Percentiles rank a stretch among this genome's conserved stretches.
Evolutionary conservation across 2,113 vertebrate species (phyloP).

Genomic region (Dinomys branickii): DNA sequence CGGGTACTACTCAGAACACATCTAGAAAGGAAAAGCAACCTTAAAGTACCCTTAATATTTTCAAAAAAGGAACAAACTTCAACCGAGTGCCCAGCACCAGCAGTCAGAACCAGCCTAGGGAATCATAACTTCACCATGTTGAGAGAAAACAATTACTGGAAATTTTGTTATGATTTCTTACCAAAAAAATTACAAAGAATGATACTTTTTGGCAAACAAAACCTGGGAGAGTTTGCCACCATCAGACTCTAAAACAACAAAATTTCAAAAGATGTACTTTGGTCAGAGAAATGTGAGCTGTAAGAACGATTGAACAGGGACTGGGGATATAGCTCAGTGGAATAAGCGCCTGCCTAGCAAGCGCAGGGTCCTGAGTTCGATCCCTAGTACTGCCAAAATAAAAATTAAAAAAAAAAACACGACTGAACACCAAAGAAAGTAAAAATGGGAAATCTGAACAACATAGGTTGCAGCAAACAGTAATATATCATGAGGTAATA

Average conservation of each 20-base stretch:
- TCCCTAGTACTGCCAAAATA: too few species aligned
- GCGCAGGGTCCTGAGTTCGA: too few species aligned
- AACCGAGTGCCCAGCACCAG: background rate
- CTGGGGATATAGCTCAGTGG: too few species aligned
- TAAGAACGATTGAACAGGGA: background rate
- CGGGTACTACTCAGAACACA: background rate
- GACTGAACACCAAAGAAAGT: background rate
- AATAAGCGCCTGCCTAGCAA: too few species aligned
- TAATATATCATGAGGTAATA: background rate
- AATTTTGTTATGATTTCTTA: background rate
- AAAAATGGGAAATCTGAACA: background rate
- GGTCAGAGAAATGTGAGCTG: background rate
- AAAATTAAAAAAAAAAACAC: too few species aligned
- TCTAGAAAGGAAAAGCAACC: background rate
- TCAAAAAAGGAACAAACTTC: background rate
- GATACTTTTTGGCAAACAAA: background rate
- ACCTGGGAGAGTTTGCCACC: background rate
- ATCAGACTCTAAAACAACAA: background rate
- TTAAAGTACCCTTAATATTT: background rate
- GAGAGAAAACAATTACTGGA: background rate
- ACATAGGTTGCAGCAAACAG: background rate
- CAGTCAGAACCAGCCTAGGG: background rate
- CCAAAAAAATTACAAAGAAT: background rate
- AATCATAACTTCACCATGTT: background rate
- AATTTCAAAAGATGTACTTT: background rate